Conservation (phyloP, 2,797 vertebrate species). For the Bryconaethiops microstoma region DNA sequence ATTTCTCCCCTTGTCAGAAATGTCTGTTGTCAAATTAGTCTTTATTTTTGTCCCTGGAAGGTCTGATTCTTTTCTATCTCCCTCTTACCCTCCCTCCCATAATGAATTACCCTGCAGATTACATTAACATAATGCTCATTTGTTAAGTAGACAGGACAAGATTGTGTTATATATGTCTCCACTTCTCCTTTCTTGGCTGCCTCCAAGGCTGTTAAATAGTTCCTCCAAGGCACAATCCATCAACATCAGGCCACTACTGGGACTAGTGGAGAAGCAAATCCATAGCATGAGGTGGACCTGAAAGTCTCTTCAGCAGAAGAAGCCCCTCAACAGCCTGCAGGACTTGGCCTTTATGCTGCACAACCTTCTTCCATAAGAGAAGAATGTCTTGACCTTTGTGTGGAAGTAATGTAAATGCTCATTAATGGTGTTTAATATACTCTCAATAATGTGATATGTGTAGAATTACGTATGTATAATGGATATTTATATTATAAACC, state of each 20-base stretch:
- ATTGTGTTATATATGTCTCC: constrained; percentile 14
- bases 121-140: constrained; percentile 18
- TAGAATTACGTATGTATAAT: too few relatives aligned
- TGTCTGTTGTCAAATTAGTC: not conserved
- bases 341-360: too few relatives aligned
- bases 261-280: not conserved
- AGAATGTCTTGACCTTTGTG: too few relatives aligned
- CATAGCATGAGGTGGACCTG: not conserved
- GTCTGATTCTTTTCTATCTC: not conserved
- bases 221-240: constrained; percentile 26
- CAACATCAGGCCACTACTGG: constrained; percentile 26
- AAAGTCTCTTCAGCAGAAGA: not conserved
- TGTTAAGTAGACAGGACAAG: constrained; percentile 21
- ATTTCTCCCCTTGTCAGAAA: not conserved
- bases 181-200: constrained; percentile 24
- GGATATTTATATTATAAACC: too few relatives aligned
- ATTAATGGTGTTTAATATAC: too few relatives aligned
- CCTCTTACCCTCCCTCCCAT: not conserved
- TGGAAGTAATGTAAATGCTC: too few relatives aligned
- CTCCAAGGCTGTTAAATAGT: constrained; percentile 36
- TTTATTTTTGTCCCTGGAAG: not conserved
- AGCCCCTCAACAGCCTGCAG: not conserved
- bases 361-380: too few relatives aligned
- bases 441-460: too few relatives aligned
- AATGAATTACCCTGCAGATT: not conserved